Evolutionary conservation across 2,113 vertebrate species (phyloP), one percentile per base, ranked within the genome.

Genomic region (Patagioenas fasciata): DNA sequence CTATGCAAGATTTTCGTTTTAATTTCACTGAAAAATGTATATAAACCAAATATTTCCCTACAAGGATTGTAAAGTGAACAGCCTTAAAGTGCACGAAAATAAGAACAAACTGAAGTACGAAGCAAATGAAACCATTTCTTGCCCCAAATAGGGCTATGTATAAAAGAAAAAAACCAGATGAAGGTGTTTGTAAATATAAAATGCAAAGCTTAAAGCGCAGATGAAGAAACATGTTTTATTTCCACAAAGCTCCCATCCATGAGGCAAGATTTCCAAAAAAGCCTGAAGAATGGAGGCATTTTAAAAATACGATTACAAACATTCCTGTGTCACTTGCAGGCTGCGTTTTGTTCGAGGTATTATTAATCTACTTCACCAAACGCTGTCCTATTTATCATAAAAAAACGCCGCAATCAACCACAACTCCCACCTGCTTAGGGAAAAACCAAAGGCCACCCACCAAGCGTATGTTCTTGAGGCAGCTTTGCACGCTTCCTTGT

Each of bases 361-460:
- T 31, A 12, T 1, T 4, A 61, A 60, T 6, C 16, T 11, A 64
- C 20, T 6, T 40, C 53, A 7, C 48, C 23, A 60, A 75, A 53
- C 1, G 5, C 5, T 50, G 11, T 6, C 42, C 60, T 16, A 5
- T 38, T 74, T 51, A 67, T 64, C 36, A 5, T 2, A 15, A 51
- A 85, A 44, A 56, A 44, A 48, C 0, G 11, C 54, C 61, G 78
- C 64, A 11, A 65, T 23, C 57, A 62, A 38, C 32, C 73, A 51
- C 10, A 8, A 8, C 26, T 91, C 62, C 81, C 90, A 95, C 92
- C 88, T 93, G 88, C 80, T 81, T 12, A 15, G 70, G 77, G 57
- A 21, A 51, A 51, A 25, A 21, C 36, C 64, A 38, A 64, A 50
- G 84, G 62, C 93, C 94, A 96, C 94, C 78, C 94, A 92, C 53